Evolutionary conservation across 2,888 invertebrate species (phyloP).

Genomic region (Temnothorax unifasciatus): DNA sequence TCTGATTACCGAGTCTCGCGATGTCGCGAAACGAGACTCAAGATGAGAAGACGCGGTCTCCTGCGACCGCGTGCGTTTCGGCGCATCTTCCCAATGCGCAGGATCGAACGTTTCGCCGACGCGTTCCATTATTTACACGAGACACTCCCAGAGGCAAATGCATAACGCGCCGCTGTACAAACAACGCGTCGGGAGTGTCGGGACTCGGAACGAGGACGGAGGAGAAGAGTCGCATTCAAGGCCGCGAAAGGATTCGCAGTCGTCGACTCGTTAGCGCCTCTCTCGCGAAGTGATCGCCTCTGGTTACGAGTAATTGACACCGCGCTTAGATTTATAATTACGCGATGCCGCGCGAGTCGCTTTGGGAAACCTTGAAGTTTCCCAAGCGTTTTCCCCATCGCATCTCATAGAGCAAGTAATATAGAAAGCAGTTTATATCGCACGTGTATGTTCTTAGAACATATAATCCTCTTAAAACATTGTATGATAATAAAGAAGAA

Average conservation of each 20-base stretch:
- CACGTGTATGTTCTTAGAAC: background rate
- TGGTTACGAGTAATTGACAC: conserved; percentile 53
- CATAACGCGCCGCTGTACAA: conserved; percentile 50
- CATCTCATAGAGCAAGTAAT: background rate
- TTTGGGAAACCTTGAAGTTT: background rate
- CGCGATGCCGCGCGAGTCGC: background rate
- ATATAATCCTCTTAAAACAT: background rate
- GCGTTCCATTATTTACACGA: conserved; percentile 52
- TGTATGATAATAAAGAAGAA: background rate
- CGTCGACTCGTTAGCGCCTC: conserved; percentile 41
- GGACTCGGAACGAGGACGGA: background rate
- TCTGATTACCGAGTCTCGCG: background rate
- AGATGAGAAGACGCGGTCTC: background rate
- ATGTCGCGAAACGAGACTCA: background rate
- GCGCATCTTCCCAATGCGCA: conserved; percentile 24
- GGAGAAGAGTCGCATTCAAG: conserved; percentile 47
- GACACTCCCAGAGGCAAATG: conserved; percentile 50
- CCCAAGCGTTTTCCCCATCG: too few relatives aligned
- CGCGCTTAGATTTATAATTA: conserved; percentile 55
- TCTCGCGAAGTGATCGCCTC: conserved; percentile 24
- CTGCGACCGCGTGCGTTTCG: conserved; percentile 11
- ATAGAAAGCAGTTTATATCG: background rate
- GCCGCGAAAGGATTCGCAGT: conserved; percentile 34
- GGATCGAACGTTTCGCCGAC: conserved; percentile 26
- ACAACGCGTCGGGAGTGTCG: conserved; percentile 8